Percentiles rank a stretch among this genome's conserved stretches.
These are phyloP conservation scores for Patiria miniata DNA, from an alignment of 35 echinoderm and acorn worm genomes.

Conservation along the genomic window DNA sequence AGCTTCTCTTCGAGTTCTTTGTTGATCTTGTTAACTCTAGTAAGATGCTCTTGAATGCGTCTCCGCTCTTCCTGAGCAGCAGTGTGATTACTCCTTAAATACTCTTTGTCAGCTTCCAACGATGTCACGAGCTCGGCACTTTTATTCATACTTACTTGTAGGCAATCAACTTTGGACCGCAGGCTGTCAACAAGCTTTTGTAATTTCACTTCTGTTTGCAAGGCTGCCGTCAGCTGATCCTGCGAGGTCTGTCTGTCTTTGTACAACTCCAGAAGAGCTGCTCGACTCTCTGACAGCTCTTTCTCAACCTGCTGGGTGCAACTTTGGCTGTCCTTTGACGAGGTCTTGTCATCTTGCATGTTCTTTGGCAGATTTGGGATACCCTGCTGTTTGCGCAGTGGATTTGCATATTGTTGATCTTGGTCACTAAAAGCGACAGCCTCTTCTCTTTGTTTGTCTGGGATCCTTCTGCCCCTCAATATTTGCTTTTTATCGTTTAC, in stretches of 20 bases:
- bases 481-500: neutral
- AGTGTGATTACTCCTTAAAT: neutral
- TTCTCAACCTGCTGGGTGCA: neutral
- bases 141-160: neutral
- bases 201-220: constrained; percentile 11
- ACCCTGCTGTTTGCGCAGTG: no score
- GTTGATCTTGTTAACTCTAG: neutral
- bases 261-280: neutral
- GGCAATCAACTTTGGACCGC: neutral
- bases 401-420: neutral
- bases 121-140: neutral
- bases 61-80: neutral
- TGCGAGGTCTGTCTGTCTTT: neutral
- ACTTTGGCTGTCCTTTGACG: no score
- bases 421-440: neutral
- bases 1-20: neutral
- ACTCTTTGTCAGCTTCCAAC: neutral
- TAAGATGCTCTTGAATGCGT: neutral
- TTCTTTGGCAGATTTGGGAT: neutral
- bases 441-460: neutral
- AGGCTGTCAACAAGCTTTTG: neutral
- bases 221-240: neutral
- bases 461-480: neutral
- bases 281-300: neutral
- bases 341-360: neutral